phyloP scores from a whole-genome alignment of 2,113 vertebrate species.

The Rhipidura dahli region DNA sequence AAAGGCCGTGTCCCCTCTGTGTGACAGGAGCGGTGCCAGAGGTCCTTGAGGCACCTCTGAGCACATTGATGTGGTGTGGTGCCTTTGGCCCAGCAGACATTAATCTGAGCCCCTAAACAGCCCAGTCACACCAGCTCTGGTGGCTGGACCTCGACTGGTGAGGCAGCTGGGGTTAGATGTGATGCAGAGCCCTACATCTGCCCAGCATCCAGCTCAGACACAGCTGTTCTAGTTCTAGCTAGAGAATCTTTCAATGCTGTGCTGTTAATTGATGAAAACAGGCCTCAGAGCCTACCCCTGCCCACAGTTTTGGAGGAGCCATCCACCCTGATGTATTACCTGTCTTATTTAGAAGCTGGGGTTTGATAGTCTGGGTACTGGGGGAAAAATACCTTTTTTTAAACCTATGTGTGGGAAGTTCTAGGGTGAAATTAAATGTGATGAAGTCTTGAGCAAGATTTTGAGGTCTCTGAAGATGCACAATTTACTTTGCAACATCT shows the following conservation, averaged over 20 bases:
- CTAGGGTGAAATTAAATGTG: background rate
- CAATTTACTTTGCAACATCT: background rate
- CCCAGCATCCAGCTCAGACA: background rate
- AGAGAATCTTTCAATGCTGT: background rate
- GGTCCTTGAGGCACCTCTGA: background rate
- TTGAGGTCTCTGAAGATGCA: background rate
- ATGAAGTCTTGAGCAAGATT: background rate
- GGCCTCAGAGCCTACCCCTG: background rate
- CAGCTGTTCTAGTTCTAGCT: background rate
- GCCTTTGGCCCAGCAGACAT: background rate
- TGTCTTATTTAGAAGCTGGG: background rate
- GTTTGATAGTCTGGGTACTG: background rate
- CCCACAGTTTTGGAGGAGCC: background rate
- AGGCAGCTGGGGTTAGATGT: background rate
- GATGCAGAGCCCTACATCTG: background rate
- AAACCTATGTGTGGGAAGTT: background rate
- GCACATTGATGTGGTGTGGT: accelerated
- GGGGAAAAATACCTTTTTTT: background rate
- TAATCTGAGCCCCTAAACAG: background rate
- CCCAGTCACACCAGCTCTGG: background rate
- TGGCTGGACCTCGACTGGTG: background rate
- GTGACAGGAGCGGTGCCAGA: accelerated
- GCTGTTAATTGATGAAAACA: background rate
- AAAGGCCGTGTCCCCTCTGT: background rate
- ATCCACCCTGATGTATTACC: background rate